Evolutionary conservation across 2,797 vertebrate genomes (phyloP), one percentile per base, ranked within the genome.

Genomic region (Sus cebifrons): DNA sequence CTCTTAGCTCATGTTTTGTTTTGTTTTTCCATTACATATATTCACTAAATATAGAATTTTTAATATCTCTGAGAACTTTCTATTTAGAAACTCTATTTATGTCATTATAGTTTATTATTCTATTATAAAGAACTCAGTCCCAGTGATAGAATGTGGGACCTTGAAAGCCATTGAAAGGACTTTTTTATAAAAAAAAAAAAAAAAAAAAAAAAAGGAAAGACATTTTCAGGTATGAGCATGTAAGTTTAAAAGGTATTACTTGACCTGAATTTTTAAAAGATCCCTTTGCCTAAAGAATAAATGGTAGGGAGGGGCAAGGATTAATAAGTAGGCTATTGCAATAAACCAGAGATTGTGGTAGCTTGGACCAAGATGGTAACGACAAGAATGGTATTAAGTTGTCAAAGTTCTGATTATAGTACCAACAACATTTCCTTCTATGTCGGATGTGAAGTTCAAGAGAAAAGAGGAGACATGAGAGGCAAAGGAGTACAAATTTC

Each of bases 1-100:
- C 11, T 60, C 83, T 73, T 25, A 52, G 56, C 9, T 64, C 18
- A 17, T 23, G 18, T n/a, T 36, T 84, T 56, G 20, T 71, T 94
- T 83, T 60, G 8, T 36, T 86, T 60, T 94, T 86, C 6, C 12
- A 79, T 74, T 88, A 70, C 44, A 49, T 44, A 83, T 2, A 89
- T 86, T 91, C 29, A 78, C 77, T 90, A 73, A 68, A 83, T 78
- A 29, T 27, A 94, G 52, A 56, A 89, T 52, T 84, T 84, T 73
- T 87, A 82, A 62, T 89, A 67, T 67, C 27, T 92, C 23, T 68
- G 58, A 92, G 8, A 78, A 79, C 13, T 81, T 78, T 13, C 25
- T 75, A 44, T 79, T 74, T 68, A 32, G 62, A 85, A 78, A 44
- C 67, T 82, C 60, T 29, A 20, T 70, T 78, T 78, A 44, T 83